Base-by-base conservation (phyloP, 2,113 vertebrate species). In the Platycercus adscitus region DNA sequence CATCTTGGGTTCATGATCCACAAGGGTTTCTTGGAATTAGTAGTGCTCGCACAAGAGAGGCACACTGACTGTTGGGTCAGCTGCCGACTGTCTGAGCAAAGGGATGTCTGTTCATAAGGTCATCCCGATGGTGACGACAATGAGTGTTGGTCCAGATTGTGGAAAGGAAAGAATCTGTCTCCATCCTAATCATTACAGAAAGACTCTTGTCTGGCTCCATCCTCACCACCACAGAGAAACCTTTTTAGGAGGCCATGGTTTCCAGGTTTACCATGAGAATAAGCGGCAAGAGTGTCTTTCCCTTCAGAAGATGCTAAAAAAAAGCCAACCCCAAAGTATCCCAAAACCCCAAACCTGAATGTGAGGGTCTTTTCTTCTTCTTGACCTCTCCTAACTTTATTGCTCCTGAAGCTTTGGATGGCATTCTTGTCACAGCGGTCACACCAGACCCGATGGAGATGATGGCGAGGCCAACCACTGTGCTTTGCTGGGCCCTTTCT, bases 311-410 rank as follows among this genome's bases (percentile, higher is more conserved):
- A 35, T 0, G 1, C 4, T 12, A 10, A 43, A 71, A 56, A 43
- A 63, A 21, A 25, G 4, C 1, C 3, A 56, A 6, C 1, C 8
- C 2, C 1, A 10, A 81, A 71, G 4, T 56, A 33, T 8, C 6
- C 44, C 41, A 16, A 28, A n/a, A 76, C 12, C 11, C 11, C 46
- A n/a, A 23, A 39, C 19, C 4, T 6, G 4, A 68, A 83, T 14
- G 21, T 41, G 24, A 86, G 13, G 5, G 13, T 39, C 37, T 95
- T 91, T 89, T 83, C 20, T 72, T 93, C 53, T 37, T 86, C 52
- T 65, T 76, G 44, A 20, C 31, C 44, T 85, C n/a, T 80, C 66
- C 58, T 66, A 52, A 23, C 35, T 91, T 86, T 93, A 65, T 39
- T 86, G 50, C 78, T 72, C 25, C 58, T 0, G 4, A 17, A 41